Evolutionary conservation across 2,113 vertebrate genomes (phyloP).

Genomic region (Phyllostomus discolor): DNA sequence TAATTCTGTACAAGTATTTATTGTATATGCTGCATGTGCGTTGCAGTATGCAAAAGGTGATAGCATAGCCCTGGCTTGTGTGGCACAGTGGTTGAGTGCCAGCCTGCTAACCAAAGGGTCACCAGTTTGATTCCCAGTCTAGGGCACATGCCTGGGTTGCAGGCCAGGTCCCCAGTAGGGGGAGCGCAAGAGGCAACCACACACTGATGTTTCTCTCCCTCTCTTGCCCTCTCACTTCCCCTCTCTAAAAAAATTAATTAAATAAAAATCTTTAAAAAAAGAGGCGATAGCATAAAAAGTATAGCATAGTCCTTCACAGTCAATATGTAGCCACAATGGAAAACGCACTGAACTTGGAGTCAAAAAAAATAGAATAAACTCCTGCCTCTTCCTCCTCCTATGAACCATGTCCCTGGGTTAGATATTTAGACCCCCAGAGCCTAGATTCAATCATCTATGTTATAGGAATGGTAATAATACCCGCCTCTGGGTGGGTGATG

Average conservation of each 20-base stretch:
- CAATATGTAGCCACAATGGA: background rate
- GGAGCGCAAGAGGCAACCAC: no score
- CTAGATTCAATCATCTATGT: background rate
- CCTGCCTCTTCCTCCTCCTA: background rate
- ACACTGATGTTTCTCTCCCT: no score
- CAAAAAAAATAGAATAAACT: background rate
- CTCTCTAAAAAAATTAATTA: no score
- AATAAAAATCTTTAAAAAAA: background rate
- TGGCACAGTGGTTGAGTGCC: no score
- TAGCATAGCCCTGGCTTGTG: background rate
- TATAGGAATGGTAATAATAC: background rate
- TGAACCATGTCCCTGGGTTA: background rate
- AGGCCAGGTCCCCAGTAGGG: no score
- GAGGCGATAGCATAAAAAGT: background rate
- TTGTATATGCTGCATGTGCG: background rate
- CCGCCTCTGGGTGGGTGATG: background rate
- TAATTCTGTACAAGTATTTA: background rate
- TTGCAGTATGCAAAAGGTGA: background rate
- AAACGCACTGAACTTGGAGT: background rate
- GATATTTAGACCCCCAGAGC: background rate
- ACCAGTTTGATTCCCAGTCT: no score
- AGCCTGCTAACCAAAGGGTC: no score
- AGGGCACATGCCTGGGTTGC: no score
- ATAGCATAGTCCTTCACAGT: background rate
- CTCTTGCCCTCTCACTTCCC: no score